Conservation (phyloP, 2,113 vertebrate species). For the Struthio camelus region DNA sequence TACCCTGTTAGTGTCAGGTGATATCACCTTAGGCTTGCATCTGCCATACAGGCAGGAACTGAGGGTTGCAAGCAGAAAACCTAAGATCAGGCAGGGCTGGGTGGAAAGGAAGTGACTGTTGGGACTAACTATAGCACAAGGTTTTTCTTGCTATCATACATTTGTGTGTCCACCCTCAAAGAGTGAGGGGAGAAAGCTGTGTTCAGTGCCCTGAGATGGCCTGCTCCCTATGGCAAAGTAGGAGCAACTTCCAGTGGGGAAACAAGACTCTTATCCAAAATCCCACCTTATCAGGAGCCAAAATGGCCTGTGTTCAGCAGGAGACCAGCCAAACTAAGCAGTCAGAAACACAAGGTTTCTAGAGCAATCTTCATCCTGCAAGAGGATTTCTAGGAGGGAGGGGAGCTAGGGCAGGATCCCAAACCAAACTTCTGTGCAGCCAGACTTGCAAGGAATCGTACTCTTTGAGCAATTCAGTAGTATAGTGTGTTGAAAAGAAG, state of each 20-base stretch:
- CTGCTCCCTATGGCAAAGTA: neutral
- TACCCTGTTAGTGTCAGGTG: neutral
- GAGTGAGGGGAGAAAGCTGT: neutral
- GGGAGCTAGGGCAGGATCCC: slow-evolving; percentile 21
- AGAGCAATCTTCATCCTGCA: neutral
- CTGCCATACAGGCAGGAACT: neutral
- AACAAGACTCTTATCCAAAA: neutral
- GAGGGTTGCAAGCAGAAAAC: neutral
- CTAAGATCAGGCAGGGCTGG: neutral
- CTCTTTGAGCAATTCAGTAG: neutral
- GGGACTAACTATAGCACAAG: neutral
- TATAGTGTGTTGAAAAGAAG: neutral
- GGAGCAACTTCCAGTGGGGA: neutral
- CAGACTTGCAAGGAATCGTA: slow-evolving; percentile 17
- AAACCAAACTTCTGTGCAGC: slow-evolving; percentile 50
- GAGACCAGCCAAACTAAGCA: slow-evolving; percentile 22
- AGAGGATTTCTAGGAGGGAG: slow-evolving; percentile 26
- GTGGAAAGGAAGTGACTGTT: neutral
- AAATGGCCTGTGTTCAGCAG: neutral
- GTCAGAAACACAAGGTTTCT: slow-evolving; percentile 12
- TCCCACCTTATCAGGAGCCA: neutral
- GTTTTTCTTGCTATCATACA: neutral
- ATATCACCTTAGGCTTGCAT: neutral
- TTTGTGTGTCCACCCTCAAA: neutral
- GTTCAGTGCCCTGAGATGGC: neutral